A percentile compares a stretch with the other conserved stretches of the same genome.
These are phyloP conservation scores for Eulemur mongoz DNA, from an alignment of 2,797 vertebrate species.

Conservation along the genomic window DNA sequence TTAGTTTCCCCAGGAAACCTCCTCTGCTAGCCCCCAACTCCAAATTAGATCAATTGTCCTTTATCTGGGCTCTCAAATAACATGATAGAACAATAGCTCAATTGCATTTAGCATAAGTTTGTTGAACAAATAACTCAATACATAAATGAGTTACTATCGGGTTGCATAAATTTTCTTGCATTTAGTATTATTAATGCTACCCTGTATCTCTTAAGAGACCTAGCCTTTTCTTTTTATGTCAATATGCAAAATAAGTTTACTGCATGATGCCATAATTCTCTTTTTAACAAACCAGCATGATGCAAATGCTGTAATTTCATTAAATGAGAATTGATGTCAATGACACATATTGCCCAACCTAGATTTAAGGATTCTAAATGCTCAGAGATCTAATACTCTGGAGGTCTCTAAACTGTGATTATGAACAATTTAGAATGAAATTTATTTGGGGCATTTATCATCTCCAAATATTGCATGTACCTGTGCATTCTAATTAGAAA, in stretches of 20 bases:
- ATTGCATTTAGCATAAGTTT: neutral
- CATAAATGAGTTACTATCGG: neutral
- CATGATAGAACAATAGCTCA: neutral
- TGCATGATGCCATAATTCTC: neutral
- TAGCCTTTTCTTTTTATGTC: neutral
- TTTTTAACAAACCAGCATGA: slow-evolving; percentile 19
- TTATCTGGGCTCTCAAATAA: neutral
- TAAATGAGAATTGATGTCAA: slow-evolving; percentile 45
- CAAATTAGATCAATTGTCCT: neutral
- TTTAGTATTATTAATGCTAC: neutral
- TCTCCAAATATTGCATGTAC: slow-evolving; percentile 12
- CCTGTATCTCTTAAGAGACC: neutral
- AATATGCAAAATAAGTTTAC: slow-evolving; percentile 43
- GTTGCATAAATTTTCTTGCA: neutral
- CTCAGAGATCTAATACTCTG: neutral
- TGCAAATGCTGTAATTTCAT: slow-evolving; percentile 34
- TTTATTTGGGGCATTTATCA: slow-evolving; percentile 46
- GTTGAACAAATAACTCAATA: neutral
- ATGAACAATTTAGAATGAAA: slow-evolving; percentile 54
- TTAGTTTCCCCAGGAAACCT: neutral
- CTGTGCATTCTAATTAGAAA: slow-evolving; percentile 46
- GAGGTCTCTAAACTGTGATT: slow-evolving; percentile 49
- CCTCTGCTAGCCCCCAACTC: neutral
- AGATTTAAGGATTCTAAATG: slow-evolving; percentile 32
- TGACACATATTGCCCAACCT: neutral